Base-by-base conservation (phyloP, 2,113 vertebrate genomes). In the Oplegnathus fasciatus region DNA sequence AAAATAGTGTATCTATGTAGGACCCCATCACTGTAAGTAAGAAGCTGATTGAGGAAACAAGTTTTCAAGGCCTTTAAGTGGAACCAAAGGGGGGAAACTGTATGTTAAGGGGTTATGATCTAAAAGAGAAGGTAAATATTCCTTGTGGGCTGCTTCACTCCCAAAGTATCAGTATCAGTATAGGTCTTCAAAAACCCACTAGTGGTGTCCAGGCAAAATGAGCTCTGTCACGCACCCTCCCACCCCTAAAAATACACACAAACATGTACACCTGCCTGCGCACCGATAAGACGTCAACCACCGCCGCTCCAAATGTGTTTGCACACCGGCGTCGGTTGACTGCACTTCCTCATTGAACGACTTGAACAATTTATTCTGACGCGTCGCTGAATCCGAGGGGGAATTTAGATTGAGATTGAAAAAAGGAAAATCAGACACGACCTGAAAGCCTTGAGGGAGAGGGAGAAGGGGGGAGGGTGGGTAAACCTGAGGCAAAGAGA, bases 281-380 rank as follows among this genome's bases (percentile, higher is more conserved):
- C 82, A 54, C 69, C 74, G 89, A 93, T 93, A 93, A 94, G 90
- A 92, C 88, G 68, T 85, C 90, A 88, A 78, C 89, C 80, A 77
- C 73, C 55, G 34, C 78, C 6, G 78, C 79, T 83, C 78, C 73
- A 88, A 90, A 91, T 93, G 88, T 92, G 92, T 92, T 92, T 93
- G 91, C 93, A 88, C 89, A 86, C 78, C 30, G 61, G 92, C 28
- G 70, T 68, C 88, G 85, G 86, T 92, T 90, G 75, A 88, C 86
- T 93, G 92, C 88, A 84, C 90, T 91, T 93, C 89, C 91, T 93
- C 90, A 93, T 86, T 93, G 91, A 93, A 90, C 83, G 61, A 87
- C 88, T 89, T 75, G 58, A 92, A 91, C 90, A 85, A 92, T 94
- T 92, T 93, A 92, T 92, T 92, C 85, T 82, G 88, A 94, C 75